A percentile compares a stretch with the other conserved stretches of the same genome.
These are phyloP conservation scores for Gavialis gangeticus DNA, from an alignment of 2,113 vertebrate genomes.

Conservation along the genomic window DNA sequence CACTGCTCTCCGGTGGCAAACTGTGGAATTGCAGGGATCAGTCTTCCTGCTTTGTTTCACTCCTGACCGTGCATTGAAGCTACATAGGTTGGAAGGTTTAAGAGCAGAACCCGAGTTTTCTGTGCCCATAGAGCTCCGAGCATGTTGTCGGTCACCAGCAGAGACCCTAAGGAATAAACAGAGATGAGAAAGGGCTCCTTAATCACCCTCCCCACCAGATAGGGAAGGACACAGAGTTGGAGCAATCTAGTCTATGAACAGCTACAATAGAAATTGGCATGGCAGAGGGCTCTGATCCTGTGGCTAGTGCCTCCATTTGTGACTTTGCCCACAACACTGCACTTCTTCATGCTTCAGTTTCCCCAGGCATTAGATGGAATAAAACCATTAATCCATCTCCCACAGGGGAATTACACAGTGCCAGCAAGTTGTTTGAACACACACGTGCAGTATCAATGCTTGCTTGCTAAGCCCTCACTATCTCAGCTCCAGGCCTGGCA, in stretches of 20 bases:
- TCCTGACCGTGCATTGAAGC: background rate
- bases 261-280: background rate
- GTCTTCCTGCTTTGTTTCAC: background rate
- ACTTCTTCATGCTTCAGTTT: background rate
- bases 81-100: background rate
- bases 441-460: background rate
- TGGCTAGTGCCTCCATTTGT: background rate
- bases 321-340: too few species aligned
- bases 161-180: background rate
- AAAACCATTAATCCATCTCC: background rate
- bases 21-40: background rate
- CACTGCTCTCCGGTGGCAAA: background rate
- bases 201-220: background rate
- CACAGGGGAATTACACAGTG: background rate
- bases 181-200: background rate
- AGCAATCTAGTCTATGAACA: background rate
- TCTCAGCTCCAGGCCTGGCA: background rate
- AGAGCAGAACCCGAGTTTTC: background rate
- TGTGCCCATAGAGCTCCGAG: background rate
- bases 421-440: background rate
- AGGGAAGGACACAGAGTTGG: background rate
- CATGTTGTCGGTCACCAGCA: background rate
- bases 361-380: too few species aligned
- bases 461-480: background rate
- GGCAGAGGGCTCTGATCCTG: background rate